phyloP scores from a whole-genome alignment of 1,140 invertebrate species.

The Berghia stephanieae region DNA sequence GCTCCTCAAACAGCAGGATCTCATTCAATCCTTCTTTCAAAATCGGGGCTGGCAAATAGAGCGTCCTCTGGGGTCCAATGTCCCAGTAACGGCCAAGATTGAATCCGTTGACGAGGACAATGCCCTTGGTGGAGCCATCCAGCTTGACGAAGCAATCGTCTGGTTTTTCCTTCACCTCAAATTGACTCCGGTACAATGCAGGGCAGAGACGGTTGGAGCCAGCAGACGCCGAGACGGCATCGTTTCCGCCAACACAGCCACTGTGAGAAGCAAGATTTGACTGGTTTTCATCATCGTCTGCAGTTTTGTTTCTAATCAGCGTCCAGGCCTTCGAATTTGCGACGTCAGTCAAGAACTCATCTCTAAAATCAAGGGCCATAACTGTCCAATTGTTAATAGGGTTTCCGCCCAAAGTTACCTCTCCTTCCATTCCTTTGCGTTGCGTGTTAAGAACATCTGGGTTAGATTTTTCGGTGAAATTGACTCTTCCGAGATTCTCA shows the following conservation, averaged over 20 bases:
- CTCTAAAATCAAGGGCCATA: constrained; percentile 70
- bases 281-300: too few species aligned
- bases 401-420: constrained; percentile 66
- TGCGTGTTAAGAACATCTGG: constrained; percentile 59
- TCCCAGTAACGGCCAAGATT: constrained; percentile 74
- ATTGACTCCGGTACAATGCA: background rate
- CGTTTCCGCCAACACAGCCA: background rate
- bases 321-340: too few species aligned
- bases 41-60: constrained; percentile 74
- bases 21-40: too few species aligned
- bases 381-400: constrained; percentile 68
- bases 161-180: background rate
- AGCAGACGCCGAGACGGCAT: background rate
- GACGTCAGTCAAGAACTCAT: constrained; percentile 55
- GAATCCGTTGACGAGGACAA: constrained; percentile 75
- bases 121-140: constrained; percentile 68
- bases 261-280: too few species aligned
- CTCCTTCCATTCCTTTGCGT: constrained; percentile 67
- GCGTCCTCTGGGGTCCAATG: constrained; percentile 71
- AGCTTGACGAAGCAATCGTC: background rate
- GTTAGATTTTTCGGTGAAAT: constrained; percentile 66
- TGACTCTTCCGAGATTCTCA: constrained; percentile 73
- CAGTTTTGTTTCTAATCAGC: too few species aligned
- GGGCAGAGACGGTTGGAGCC: too few species aligned
- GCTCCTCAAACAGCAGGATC: too few species aligned